Conservation (phyloP, 2,888 invertebrate species). For the Deilephila elpenor region DNA sequence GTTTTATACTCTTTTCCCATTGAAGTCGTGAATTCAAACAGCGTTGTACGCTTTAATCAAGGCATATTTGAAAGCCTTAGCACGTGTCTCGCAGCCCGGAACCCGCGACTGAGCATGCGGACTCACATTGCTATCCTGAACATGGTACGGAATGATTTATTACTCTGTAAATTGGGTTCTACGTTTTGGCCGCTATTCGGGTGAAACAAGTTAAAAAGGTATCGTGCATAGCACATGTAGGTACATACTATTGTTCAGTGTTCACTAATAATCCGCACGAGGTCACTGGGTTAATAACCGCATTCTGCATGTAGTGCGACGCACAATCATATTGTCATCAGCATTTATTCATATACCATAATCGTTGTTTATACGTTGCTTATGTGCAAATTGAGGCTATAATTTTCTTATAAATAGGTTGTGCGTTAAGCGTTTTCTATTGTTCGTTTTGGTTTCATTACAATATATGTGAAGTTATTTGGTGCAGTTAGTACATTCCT, state of each 20-base stretch:
- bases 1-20: too few species aligned
- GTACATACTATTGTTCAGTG: neutral
- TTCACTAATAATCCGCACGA: conserved; percentile 31
- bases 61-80: neutral
- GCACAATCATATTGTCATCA: conserved; percentile 27
- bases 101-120: neutral
- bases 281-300: conserved; percentile 33
- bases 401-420: conserved; percentile 28
- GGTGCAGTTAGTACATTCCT: too few species aligned
- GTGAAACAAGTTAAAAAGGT: conserved; percentile 11
- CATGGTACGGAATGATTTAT: conserved; percentile 3
- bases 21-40: neutral
- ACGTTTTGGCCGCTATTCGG: neutral
- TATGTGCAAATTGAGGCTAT: neutral
- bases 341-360: conserved; percentile 26
- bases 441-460: too few species aligned
- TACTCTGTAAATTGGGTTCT: conserved; percentile 22
- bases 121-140: neutral
- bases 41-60: neutral
- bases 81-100: neutral
- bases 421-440: neutral
- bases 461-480: too few species aligned
- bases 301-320: conserved; percentile 25
- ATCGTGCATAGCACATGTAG: conserved; percentile 8
- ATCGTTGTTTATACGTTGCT: neutral